Percentiles rank a stretch among this genome's conserved stretches.
phyloP scores from a whole-genome alignment of 2,888 invertebrate genomes.

The Rhimphoctona megacephalus region DNA sequence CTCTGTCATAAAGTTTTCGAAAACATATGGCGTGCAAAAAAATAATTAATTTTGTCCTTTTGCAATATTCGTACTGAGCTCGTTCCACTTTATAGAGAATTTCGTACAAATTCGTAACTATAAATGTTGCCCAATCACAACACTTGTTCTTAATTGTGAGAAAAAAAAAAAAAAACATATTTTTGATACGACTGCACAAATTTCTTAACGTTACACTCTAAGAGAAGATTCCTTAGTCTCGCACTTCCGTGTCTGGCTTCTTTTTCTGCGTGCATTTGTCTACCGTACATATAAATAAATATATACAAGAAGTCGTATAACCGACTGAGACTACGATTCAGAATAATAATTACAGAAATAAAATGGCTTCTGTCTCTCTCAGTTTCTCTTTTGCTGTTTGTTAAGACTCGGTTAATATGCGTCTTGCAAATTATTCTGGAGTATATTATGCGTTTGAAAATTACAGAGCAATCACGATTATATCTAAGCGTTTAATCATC shows the following conservation, averaged over 20 bases:
- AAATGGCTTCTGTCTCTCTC: constrained; percentile 39
- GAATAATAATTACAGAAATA: constrained; percentile 52
- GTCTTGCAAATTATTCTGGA: constrained; percentile 24
- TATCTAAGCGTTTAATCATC: constrained; percentile 47
- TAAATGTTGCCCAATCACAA: too few relatives aligned
- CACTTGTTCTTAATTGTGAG: background rate
- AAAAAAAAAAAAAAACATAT: background rate
- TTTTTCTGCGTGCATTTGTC: background rate
- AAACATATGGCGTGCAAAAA: background rate
- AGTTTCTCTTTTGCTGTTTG: constrained; percentile 3
- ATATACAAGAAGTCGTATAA: constrained; percentile 11
- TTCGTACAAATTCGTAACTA: too few relatives aligned
- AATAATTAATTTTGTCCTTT: background rate
- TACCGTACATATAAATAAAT: background rate
- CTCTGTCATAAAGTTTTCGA: background rate
- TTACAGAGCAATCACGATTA: constrained; percentile 50
- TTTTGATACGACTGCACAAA: background rate
- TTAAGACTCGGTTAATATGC: constrained; percentile 34
- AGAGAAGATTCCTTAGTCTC: constrained; percentile 15
- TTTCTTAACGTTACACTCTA: background rate
- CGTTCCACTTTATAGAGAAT: background rate
- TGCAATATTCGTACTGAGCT: background rate
- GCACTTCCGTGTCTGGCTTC: constrained; percentile 42
- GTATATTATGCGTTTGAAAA: constrained; percentile 57
- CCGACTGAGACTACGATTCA: constrained; percentile 23